A percentile compares a stretch with the other conserved stretches of the same genome.
Evolutionary conservation across 2,888 invertebrate genomes (phyloP).

Genomic region (Cosmia pyralina): DNA sequence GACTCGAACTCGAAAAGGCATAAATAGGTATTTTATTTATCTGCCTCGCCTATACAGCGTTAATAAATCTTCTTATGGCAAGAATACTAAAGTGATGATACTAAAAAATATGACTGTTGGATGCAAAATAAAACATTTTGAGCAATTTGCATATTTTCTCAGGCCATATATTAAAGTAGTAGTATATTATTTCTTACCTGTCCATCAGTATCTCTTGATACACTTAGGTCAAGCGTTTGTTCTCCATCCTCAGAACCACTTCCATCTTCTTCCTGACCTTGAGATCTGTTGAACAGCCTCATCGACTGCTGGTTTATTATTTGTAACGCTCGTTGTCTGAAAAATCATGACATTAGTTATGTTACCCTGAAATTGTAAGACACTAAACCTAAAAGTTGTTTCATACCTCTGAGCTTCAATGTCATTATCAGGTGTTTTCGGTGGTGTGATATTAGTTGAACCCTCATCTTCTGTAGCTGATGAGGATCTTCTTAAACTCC

Average conservation of each 20-base stretch:
- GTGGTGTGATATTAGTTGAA: conserved; percentile 87
- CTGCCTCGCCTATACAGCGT: conserved; percentile 13
- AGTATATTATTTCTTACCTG: conserved; percentile 76
- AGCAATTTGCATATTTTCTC: conserved; percentile 45
- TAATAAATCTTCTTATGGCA: conserved; percentile 53
- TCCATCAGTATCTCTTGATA: conserved; percentile 88
- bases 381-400: background rate
- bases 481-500: conserved; percentile 83
- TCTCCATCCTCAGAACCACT: conserved; percentile 89
- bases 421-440: conserved; percentile 88
- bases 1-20: conserved; percentile 53
- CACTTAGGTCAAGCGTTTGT: conserved; percentile 87
- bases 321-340: conserved; percentile 87
- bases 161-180: conserved; percentile 6
- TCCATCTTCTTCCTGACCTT: conserved; percentile 85
- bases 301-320: conserved; percentile 87
- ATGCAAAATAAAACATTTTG: conserved; percentile 27
- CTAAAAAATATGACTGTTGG: conserved; percentile 40
- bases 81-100: conserved; percentile 46
- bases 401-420: conserved; percentile 84
- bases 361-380: background rate
- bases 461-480: conserved; percentile 89
- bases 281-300: conserved; percentile 83
- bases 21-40: conserved; percentile 52
- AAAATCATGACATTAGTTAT: conserved; percentile 43